These are phyloP conservation scores for Arion vulgaris DNA, from an alignment of 1,140 invertebrate genomes.

Conservation along the genomic window DNA sequence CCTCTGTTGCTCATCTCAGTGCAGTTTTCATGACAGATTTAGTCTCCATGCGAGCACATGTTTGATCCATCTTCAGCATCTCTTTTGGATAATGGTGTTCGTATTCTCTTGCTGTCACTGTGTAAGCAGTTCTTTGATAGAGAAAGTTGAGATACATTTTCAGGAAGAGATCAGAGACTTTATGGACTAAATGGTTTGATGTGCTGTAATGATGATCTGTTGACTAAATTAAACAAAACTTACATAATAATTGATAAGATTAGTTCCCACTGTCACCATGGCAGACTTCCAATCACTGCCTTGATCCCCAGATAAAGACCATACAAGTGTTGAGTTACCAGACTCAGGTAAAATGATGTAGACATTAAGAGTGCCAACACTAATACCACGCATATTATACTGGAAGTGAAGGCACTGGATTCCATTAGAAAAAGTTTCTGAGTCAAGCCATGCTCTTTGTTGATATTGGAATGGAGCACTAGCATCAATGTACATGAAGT, in stretches of 20 bases:
- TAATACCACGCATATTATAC: slow-evolving; percentile 70
- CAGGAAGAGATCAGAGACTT: no score
- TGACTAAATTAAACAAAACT: no score
- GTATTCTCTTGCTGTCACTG: no score
- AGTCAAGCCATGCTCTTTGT: slow-evolving; percentile 81
- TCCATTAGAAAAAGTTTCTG: slow-evolving; percentile 65
- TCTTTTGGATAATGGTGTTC: no score
- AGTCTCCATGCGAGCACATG: no score
- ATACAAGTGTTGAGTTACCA: slow-evolving; percentile 40
- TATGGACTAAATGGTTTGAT: no score
- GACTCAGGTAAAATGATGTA: slow-evolving; percentile 45
- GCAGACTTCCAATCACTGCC: slow-evolving; percentile 62
- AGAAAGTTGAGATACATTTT: no score
- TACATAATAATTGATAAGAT: not conserved
- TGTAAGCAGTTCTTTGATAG: no score
- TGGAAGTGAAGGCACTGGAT: slow-evolving; percentile 62
- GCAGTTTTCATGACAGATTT: no score
- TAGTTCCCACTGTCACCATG: slow-evolving; percentile 39
- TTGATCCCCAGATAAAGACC: slow-evolving; percentile 57
- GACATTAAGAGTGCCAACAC: slow-evolving; percentile 57
- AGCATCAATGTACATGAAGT: slow-evolving; percentile 86
- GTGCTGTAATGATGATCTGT: no score
- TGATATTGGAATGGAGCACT: slow-evolving; percentile 77
- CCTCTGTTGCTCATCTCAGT: no score
- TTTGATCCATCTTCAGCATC: no score